Conservation (phyloP, 2,797 vertebrate genomes). For the Momotus momota region DNA sequence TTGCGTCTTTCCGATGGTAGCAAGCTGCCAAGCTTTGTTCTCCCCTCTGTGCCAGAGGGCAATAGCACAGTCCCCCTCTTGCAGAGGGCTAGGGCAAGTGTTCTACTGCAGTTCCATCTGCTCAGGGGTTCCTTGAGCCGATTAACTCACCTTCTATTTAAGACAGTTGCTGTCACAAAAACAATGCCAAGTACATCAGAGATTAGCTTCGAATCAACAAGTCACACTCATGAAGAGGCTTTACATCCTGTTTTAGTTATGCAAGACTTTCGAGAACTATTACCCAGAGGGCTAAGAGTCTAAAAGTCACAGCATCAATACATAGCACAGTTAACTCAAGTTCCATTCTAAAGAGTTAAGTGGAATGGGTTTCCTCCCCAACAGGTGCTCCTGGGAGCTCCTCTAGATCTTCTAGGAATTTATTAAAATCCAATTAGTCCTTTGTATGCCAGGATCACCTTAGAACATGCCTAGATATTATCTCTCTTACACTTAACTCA, state of each 20-base stretch:
- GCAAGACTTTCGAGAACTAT: neutral
- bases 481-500: neutral
- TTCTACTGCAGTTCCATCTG: neutral
- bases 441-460: neutral
- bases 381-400: neutral
- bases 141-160: neutral
- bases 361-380: neutral
- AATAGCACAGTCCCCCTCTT: neutral
- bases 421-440: neutral
- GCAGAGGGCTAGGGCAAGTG: neutral
- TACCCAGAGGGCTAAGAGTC: too few relatives aligned
- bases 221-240: neutral
- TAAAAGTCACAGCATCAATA: neutral
- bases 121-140: neutral
- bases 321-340: accelerated
- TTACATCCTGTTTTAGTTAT: neutral
- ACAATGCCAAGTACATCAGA: neutral
- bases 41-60: neutral
- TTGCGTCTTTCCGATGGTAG: neutral
- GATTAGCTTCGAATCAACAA: neutral
- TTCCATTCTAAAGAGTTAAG: neutral
- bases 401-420: neutral
- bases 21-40: neutral
- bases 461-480: neutral
- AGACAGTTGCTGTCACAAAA: neutral